Evolutionary conservation across 30 jellyfish, hydroid and myxozoan species (phyloP), one percentile per base, ranked within the genome.

Genomic region (Cassiopea xamachana): DNA sequence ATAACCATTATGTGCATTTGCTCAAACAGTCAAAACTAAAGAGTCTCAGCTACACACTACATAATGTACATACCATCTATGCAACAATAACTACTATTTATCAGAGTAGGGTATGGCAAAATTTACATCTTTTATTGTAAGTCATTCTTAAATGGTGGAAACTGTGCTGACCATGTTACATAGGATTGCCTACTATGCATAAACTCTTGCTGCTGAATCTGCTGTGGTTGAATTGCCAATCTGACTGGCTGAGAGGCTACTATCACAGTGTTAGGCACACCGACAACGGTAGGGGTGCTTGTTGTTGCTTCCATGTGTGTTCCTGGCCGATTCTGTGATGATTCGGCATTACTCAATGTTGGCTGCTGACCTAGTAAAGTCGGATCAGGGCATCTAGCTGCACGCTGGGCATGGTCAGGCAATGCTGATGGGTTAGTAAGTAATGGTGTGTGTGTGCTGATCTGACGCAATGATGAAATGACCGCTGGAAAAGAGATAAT

Each of bases 361-460:
- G 50, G 80, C 80, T 79, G 86, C 44, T 72, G 88, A 45, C 91
- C 91, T 69, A 89, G 80, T 14, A 55, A 14, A 13, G 97, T 90
- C 1, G 97, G 97, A 55, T 90, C 97, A 15, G 43, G 86, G 48
- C 77, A 17, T 13, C 51, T 81, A 44, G 86, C 83, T 45, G 93
- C 93, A 16, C 48, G 83, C 51, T 74, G n/a, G 62, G 97, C 97
- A 46, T 90, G 97, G 46, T 83, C 82, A 6, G 90, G 89, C 62
- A 90, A 69, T 47, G 83, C 67, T 5, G 93, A 49, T 17, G 97
- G 97, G 77, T 90, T 80, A 1, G 88, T 18, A 19, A 90, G 93
- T 0, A 90, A 82, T 18, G 90, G 82, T 16, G 97, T 82, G 74
- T 83, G 80, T 12, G 89, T 90, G 90, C 97, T 75, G 79, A 90